A percentile compares a stretch with the other conserved stretches of the same genome.
Evolutionary conservation across 1,140 invertebrate genomes (phyloP).

Genomic region (Theocolax elegans): DNA sequence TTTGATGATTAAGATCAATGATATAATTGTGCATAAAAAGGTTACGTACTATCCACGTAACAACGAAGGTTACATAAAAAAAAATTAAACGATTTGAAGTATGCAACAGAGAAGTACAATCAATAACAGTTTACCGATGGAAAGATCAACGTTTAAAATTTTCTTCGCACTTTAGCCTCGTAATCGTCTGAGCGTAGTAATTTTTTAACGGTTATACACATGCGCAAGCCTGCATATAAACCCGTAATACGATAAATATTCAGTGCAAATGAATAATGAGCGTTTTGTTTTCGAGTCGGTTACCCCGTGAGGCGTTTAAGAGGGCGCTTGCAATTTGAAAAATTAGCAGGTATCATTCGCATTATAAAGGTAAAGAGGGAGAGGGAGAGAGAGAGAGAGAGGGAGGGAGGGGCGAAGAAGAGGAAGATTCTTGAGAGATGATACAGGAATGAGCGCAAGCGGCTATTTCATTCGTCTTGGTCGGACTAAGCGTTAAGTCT

Average conservation of each 20-base stretch:
- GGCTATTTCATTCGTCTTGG: constrained; percentile 59
- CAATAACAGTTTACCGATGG: neutral
- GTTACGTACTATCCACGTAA: too few relatives aligned
- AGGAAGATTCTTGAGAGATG: constrained; percentile 47
- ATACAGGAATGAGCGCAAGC: constrained; percentile 35
- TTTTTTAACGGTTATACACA: constrained; percentile 21
- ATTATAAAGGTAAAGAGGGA: constrained; percentile 40
- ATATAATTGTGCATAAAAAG: too few relatives aligned
- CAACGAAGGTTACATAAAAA: too few relatives aligned
- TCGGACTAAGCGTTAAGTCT: constrained; percentile 54
- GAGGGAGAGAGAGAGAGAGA: constrained; percentile 46
- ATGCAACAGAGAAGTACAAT: too few relatives aligned
- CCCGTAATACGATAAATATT: constrained; percentile 31
- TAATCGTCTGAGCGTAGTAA: constrained; percentile 6
- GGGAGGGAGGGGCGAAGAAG: constrained; percentile 51
- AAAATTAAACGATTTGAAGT: too few relatives aligned
- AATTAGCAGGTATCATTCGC: constrained; percentile 39
- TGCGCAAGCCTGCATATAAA: neutral
- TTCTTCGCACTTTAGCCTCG: constrained; percentile 14
- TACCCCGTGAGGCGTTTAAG: constrained; percentile 7
- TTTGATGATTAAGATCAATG: too few relatives aligned
- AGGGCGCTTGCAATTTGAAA: constrained; percentile 36
- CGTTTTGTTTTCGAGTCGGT: constrained; percentile 37
- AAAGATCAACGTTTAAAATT: neutral
- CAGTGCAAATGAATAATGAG: constrained; percentile 35